Evolutionary conservation across 2,113 vertebrate genomes (phyloP).

Genomic region (Plecotus auritus): DNA sequence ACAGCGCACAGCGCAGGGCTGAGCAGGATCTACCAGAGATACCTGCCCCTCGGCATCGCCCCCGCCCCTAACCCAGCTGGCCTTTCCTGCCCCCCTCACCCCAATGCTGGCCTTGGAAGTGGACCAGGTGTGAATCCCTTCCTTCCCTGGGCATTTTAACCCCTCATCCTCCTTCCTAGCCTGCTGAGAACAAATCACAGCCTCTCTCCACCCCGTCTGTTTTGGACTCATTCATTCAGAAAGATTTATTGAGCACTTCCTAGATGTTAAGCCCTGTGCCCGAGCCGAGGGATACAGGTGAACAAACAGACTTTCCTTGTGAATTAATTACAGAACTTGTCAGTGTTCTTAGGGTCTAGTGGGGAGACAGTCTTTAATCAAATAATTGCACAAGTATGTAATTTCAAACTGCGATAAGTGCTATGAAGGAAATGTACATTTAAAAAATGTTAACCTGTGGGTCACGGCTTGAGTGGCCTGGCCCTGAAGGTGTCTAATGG

Average conservation of each 20-base stretch:
- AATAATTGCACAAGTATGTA: neutral
- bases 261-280: neutral
- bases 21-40: neutral
- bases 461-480: neutral
- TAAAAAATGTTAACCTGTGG: neutral
- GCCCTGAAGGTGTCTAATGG: neutral
- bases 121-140: neutral
- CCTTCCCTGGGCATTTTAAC: neutral
- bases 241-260: neutral
- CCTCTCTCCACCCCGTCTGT: rapidly evolving
- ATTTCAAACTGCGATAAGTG: neutral
- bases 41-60: neutral
- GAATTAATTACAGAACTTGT: neutral
- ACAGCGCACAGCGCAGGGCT: rapidly evolving
- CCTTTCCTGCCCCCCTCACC: neutral
- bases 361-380: neutral
- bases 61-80: neutral
- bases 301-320: neutral
- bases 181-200: neutral
- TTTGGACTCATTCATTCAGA: neutral
- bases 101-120: neutral
- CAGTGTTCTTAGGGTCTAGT: neutral
- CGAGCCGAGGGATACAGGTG: neutral
- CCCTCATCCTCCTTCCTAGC: neutral
- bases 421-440: neutral